Conservation (phyloP, 2,888 invertebrate genomes). For the Luperina testacea region DNA sequence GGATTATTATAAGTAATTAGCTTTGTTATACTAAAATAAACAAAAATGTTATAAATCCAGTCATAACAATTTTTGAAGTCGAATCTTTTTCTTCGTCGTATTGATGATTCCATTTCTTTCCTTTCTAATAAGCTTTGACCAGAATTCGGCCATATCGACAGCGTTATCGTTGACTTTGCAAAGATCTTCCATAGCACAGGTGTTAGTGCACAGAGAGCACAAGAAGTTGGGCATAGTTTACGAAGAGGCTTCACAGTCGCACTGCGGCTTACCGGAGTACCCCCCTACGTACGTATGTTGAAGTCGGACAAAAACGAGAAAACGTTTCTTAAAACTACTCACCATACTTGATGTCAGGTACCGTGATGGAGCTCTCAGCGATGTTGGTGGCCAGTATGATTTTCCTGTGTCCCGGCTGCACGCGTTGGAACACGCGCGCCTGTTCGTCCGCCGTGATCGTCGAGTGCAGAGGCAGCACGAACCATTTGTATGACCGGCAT, state of each 20-base stretch:
- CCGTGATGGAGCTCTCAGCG: conserved; percentile 97
- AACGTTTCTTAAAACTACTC: conserved; percentile 29
- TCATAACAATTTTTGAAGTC: not conserved
- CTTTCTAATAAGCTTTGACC: too few species aligned
- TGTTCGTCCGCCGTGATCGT: conserved; percentile 95
- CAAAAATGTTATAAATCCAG: not conserved
- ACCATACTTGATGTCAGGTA: conserved; percentile 96
- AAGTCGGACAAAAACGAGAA: not conserved
- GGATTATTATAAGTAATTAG: not conserved
- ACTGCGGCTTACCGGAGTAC: not conserved
- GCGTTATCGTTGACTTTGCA: too few species aligned
- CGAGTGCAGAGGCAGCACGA: conserved; percentile 92
- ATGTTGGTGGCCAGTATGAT: conserved; percentile 97
- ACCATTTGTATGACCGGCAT: conserved; percentile 84
- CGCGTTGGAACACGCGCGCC: conserved; percentile 89
- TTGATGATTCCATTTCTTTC: too few species aligned
- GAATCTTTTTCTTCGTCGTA: too few species aligned
- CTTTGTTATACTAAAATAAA: not conserved
- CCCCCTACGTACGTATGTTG: not conserved
- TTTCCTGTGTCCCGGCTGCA: conserved; percentile 93
- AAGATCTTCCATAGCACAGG: too few species aligned
- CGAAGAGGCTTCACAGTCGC: not conserved
- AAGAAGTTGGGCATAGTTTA: not conserved
- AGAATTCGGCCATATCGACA: too few species aligned
- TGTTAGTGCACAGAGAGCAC: too few species aligned